Evolutionary conservation across 2,888 invertebrate species (phyloP), one percentile per base, ranked within the genome.

Genomic region (Nasonovia ribisnigri): DNA sequence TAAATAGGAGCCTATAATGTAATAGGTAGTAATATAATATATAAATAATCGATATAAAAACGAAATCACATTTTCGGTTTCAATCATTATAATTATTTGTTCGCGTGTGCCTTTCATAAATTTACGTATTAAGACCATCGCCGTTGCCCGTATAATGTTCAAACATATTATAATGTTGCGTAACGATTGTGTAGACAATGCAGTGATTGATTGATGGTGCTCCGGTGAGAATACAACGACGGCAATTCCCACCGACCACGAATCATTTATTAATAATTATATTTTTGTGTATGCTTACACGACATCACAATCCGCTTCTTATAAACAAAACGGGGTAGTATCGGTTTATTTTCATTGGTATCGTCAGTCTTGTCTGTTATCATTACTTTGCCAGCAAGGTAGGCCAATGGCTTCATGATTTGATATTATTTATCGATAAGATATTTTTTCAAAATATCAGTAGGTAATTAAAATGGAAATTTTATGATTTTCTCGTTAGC

Each of bases 1-100:
- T 67, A 16, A 60, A 67, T 4, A 60, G 13, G 29, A 29, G 60
- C 11, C 3, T n/a, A 60, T 60, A 5, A n/a, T n/a, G n/a, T n/a
- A n/a, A n/a, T n/a, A n/a, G n/a, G 2, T 20, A 51, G 0, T 67
- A 67, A 6, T n/a, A 77, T 26, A 8, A 8, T 57, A 26, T 57
- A 36, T 36, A 77, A 77, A 77, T 77, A 77, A 77, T 77, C 77
- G 77, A 77, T 77, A 67, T 13, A 10, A 20, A 77, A 36, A 77
- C 20, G 8, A 77, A 77, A 77, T 77, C 77, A 77, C 20, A 77
- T 77, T 77, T 77, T 77, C 77, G 77, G 77, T 77, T 77, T 77
- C 20, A 36, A 77, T 77, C 36, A 77, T 77, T 29, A 77, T 77
- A 77, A 77, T 77, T 36, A 77, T 77, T 36, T 77, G 36, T 36